Evolutionary conservation across 2,113 vertebrate species (phyloP), one percentile per base, ranked within the genome.

Genomic region (Eretmochelys imbricata): DNA sequence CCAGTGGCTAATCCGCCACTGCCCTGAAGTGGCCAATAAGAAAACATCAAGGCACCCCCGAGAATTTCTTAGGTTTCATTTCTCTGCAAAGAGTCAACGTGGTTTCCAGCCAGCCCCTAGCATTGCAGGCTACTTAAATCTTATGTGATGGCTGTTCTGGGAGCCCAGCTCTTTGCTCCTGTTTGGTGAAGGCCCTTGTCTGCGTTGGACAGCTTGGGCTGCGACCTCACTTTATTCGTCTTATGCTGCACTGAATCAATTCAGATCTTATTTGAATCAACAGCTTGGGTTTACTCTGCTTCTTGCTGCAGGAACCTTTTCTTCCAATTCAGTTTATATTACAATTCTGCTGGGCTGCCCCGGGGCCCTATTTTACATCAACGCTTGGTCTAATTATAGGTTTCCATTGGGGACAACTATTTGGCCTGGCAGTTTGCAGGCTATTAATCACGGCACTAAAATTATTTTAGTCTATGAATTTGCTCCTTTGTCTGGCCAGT

Each of bases 381-480:
- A 22, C 4, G 12, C 22, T 6, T 27, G 42, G 25, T 46, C 72
- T 76, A 25, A 46, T 46, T 42, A 76, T 76, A 76, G 42, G 42
- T 8, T 11, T 27, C 72, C 72, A 76, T 7, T 46, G 72, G 11
- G 10, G 38, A 76, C 6, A 42, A 46, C 24, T 76, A 24, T 46
- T 46, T 13, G 72, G 38, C 38, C 42, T 46, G 72, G 38, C 72
- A 76, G 72, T 46, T 76, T 76, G 42, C 76, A 42, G 80, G 49
- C 14, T 69, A 89, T 1, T 59, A 9, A 9, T 8, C 2, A 5
- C 84, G 1, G 1, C 27, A 5, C 22, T 17, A 1, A 22, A 22
- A 2, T 27, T 31, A 31, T 5, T 62, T 16, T 59, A 46, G 76
- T 4, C 42, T 35, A 1, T 2, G 84, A 57, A 89, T 0, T 0